A percentile compares a stretch with the other conserved stretches of the same genome.
Evolutionary conservation across 35 echinoderm and acorn worm genomes (phyloP).

Genomic region (Nesometra sesokonis): DNA sequence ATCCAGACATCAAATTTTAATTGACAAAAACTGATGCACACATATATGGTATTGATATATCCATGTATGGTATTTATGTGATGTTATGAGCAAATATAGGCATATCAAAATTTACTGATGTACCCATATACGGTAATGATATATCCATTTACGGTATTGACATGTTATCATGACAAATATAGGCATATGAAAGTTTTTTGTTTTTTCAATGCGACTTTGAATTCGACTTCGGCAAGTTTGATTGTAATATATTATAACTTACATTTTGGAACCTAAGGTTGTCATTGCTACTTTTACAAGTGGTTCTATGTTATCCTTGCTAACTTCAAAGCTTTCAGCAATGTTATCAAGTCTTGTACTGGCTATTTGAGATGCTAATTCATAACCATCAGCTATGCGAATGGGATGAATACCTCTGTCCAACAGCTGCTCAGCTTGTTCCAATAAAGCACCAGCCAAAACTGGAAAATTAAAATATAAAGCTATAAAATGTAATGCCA

Average conservation of each 20-base stretch:
- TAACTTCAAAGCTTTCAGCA: constrained; percentile 69
- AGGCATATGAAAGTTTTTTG: too few species aligned
- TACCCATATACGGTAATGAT: too few species aligned
- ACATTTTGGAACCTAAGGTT: constrained; percentile 97
- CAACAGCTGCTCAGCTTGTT: constrained; percentile 76
- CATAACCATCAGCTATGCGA: constrained; percentile 90
- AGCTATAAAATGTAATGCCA: not conserved
- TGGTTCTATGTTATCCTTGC: constrained; percentile 66
- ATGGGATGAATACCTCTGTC: constrained; percentile 91
- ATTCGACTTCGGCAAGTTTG: too few species aligned
- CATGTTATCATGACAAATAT: too few species aligned
- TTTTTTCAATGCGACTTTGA: not conserved
- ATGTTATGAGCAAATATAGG: too few species aligned
- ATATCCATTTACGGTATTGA: too few species aligned
- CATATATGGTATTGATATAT: too few species aligned
- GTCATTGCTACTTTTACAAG: constrained; percentile 90
- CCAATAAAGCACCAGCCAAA: constrained; percentile 78
- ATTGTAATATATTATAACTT: too few species aligned
- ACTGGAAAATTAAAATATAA: constrained; percentile 23
- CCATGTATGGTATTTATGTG: too few species aligned
- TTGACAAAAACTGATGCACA: too few species aligned
- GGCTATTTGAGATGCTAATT: constrained; percentile 81
- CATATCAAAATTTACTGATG: too few species aligned
- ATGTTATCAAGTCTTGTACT: constrained; percentile 66
- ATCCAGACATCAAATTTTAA: too few species aligned